Percentiles rank a stretch among this genome's conserved stretches.
Conservation (phyloP, 2,797 vertebrate species). For the Leucoraja ocellata region DNA sequence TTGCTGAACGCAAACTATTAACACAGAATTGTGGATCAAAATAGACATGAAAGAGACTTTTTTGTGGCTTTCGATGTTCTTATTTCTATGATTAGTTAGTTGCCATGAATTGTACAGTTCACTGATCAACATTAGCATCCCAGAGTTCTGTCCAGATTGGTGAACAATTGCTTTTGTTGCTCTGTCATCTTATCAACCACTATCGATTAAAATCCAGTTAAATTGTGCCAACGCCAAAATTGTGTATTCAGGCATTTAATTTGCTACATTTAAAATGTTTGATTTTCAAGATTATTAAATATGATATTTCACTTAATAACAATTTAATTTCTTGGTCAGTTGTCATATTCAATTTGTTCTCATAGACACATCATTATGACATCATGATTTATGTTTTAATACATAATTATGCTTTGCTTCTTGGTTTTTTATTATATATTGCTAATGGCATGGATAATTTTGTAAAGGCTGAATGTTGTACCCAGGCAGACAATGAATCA, state of each 20-base stretch:
- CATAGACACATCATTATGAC: background rate
- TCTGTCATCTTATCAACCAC: background rate
- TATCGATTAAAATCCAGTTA: background rate
- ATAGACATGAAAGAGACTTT: background rate
- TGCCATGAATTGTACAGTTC: background rate
- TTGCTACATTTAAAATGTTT: background rate
- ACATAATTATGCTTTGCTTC: background rate
- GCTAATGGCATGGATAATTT: background rate
- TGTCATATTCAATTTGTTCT: background rate
- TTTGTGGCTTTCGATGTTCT: background rate
- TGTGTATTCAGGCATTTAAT: background rate
- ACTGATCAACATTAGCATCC: background rate
- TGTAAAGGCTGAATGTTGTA: background rate
- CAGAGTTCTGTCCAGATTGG: background rate
- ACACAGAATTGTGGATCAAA: background rate
- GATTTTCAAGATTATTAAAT: background rate
- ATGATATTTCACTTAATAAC: background rate
- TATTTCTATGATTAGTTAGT: background rate
- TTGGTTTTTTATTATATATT: background rate
- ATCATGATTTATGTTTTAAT: slow-evolving; percentile 34
- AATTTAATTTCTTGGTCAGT: background rate
- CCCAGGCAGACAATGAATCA: background rate
- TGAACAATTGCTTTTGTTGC: background rate
- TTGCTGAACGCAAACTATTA: background rate
- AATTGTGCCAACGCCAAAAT: background rate